Conservation (phyloP, 2,888 invertebrate species). For the Papilio protenor region DNA sequence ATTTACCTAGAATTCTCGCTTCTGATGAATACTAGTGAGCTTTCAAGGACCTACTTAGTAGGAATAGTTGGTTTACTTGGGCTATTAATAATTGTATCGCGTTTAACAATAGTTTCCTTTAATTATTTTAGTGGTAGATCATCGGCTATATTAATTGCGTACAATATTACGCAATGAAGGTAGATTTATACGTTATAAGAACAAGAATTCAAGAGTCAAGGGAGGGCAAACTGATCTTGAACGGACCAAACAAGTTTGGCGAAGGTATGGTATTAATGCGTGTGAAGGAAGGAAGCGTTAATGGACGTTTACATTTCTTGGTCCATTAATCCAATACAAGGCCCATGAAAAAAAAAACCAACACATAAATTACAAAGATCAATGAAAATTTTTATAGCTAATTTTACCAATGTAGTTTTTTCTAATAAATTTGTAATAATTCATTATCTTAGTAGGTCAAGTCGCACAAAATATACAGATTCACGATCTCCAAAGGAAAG, state of each 20-base stretch:
- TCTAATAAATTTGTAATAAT: not conserved
- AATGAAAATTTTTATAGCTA: not conserved
- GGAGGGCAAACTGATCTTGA: constrained; percentile 7
- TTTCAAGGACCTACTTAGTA: constrained; percentile 45
- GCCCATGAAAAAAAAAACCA: not conserved
- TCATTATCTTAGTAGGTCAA: constrained; percentile 4
- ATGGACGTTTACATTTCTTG: constrained; percentile 23
- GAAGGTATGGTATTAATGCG: constrained; percentile 12
- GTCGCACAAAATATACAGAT: constrained; percentile 41
- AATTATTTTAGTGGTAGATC: not conserved
- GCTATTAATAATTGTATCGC: constrained; percentile 33
- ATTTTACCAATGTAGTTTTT: not conserved
- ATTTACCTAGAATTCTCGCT: constrained; percentile 55
- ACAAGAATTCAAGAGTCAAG: constrained; percentile 23
- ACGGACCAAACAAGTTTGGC: constrained; percentile 24
- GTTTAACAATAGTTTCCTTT: constrained; percentile 24
- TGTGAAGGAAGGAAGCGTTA: constrained; percentile 1
- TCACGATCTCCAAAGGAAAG: constrained; percentile 53
- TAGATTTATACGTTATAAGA: not conserved
- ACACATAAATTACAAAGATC: not conserved
- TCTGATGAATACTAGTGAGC: constrained; percentile 48
- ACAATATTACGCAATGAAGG: not conserved
- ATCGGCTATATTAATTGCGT: not conserved
- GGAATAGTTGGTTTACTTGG: constrained; percentile 17
- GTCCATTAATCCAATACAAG: constrained; percentile 18